A percentile compares a stretch with the other conserved stretches of the same genome.
Evolutionary conservation across 2,888 invertebrate genomes (phyloP).

Genomic region (Masnerella sp.): DNA sequence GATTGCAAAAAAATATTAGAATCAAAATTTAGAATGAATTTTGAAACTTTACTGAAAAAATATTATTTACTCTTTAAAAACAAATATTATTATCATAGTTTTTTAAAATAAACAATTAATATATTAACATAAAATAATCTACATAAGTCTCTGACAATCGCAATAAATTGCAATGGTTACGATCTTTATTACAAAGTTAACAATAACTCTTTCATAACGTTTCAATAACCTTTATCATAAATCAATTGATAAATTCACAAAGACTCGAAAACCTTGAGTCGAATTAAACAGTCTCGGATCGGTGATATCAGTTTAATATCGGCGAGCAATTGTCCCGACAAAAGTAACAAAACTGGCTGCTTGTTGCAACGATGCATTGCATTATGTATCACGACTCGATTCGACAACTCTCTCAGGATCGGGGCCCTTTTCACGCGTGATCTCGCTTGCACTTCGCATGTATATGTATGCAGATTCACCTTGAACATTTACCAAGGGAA

Average conservation of each 20-base stretch:
- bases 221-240: constrained; percentile 51
- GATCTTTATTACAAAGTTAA: constrained; percentile 31
- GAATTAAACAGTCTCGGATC: constrained; percentile 61
- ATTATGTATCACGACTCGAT: constrained; percentile 58
- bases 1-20: too few relatives aligned
- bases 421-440: constrained; percentile 56
- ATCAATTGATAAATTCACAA: constrained; percentile 51
- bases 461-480: constrained; percentile 58
- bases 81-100: too few relatives aligned
- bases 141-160: not conserved
- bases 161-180: not conserved
- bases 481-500: constrained; percentile 57
- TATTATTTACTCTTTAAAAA: too few relatives aligned
- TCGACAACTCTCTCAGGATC: constrained; percentile 58
- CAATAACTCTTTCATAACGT: constrained; percentile 45
- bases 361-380: constrained; percentile 56
- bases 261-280: constrained; percentile 61
- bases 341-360: constrained; percentile 59
- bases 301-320: constrained; percentile 64
- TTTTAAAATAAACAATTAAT: too few relatives aligned
- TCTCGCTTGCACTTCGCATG: constrained; percentile 53
- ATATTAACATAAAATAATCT: not conserved
- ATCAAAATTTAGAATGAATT: too few relatives aligned
- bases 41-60: too few relatives aligned
- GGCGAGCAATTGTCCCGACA: constrained; percentile 60